Base-by-base conservation (phyloP, 2,113 vertebrate species). In the Chloroceryle aenea region DNA sequence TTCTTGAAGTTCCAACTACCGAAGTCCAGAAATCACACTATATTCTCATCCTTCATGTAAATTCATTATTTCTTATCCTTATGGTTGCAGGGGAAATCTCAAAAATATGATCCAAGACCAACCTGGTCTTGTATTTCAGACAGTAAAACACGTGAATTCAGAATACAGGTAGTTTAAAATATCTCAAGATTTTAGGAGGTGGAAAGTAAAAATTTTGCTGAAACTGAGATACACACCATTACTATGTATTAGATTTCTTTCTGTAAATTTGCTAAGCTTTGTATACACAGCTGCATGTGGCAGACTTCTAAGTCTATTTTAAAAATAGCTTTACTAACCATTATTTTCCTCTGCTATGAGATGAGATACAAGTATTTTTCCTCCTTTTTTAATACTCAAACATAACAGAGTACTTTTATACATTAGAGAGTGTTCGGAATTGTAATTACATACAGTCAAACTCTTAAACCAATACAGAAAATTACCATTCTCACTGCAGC, bases 31-130 rank as follows among this genome's bases (percentile, higher is more conserved):
- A 83, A 63, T 72, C n/a, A 43, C 47, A 68, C 50, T 59, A 52
- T 58, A 90, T 67, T 95, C 79, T 96, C 86, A 82, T 67, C 53
- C 94, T 95, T 92, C 88, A 90, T 62, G 53, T 90, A 75, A 90
- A 89, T 87, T 90, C 66, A 58, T 79, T 76, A 90, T 75, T 76
- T 89, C 68, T 86, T 71, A 91, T 42, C 55, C 72, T 83, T 87
- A 84, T 25, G 76, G 85, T 95, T 96, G 78, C 79, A 90, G 83
- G 77, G 66, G 40, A 93, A 94, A 89, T 90, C 95, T 96, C 90
- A 87, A 79, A 86, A 90, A 75, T 74, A 96, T 72, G 64, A 93
- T 85, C 90, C 69, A 74, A 77, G 75, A 92, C 78, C 90, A 95
- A 93, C 90, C 82, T 75, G 48, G 56, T 92, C 89, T 95, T 73